Evolutionary conservation across 2,113 vertebrate species (phyloP).

Genomic region (Hippocampus barbouri): DNA sequence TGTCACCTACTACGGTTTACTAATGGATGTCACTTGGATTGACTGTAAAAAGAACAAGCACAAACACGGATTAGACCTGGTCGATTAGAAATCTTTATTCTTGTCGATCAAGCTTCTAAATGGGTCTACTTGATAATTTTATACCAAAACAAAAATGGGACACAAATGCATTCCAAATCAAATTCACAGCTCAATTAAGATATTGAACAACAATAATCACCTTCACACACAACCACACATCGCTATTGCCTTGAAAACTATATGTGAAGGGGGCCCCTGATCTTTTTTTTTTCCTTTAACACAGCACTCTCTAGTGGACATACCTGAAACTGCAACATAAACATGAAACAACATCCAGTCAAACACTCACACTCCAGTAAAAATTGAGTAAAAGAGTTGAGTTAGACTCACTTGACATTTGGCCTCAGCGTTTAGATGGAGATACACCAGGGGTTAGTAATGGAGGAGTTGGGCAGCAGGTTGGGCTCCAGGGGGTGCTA

Average conservation of each 20-base stretch:
- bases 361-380: conserved; percentile 24
- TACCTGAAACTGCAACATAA: conserved; percentile 49
- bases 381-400: conserved; percentile 1
- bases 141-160: conserved; percentile 40
- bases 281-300: conserved; percentile 36
- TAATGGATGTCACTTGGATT: neutral
- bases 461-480: conserved; percentile 7
- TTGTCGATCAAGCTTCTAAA: conserved; percentile 49
- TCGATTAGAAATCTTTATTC: conserved; percentile 64
- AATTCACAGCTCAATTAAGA: conserved; percentile 47
- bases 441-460: conserved; percentile 12
- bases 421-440: conserved; percentile 9
- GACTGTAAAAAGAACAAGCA: conserved; percentile 39
- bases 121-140: conserved; percentile 25
- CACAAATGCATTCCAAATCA: conserved; percentile 37
- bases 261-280: neutral
- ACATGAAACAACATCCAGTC: conserved; percentile 32
- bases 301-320: conserved; percentile 67
- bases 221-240: conserved; percentile 26
- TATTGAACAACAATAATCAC: conserved; percentile 28
- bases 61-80: conserved; percentile 24
- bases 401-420: neutral
- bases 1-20: no score
- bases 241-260: conserved; percentile 2
- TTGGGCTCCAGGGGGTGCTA: neutral